A percentile compares a stretch with the other conserved stretches of the same genome.
phyloP scores from a whole-genome alignment of 1,140 invertebrate species.

The Melitaea cinxia region DNA sequence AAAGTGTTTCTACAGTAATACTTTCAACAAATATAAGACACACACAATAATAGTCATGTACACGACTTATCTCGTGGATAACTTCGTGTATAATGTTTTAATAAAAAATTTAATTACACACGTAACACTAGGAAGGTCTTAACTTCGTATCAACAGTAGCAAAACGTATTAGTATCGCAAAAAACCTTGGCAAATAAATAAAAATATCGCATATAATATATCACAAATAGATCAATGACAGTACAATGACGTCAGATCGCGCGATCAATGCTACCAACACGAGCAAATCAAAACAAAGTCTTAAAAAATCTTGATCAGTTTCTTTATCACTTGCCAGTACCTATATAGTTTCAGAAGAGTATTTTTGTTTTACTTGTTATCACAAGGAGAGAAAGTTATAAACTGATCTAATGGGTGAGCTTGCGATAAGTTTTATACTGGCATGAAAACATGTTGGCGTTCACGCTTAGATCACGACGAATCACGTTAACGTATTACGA shows the following conservation, averaged over 20 bases:
- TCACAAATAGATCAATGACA: conserved; percentile 70
- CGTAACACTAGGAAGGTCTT: conserved; percentile 22
- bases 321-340: conserved; percentile 18
- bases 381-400: conserved; percentile 33
- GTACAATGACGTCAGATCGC: conserved; percentile 63
- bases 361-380: conserved; percentile 19
- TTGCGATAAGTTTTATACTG: conserved; percentile 54
- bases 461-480: conserved; percentile 33
- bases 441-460: conserved; percentile 67
- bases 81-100: conserved; percentile 15
- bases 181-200: conserved; percentile 49
- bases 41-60: conserved; percentile 35
- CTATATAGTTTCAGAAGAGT: conserved; percentile 7
- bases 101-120: conserved; percentile 23
- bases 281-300: conserved; percentile 56
- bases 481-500: conserved; percentile 35
- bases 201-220: conserved; percentile 39
- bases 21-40: not conserved
- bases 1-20: conserved; percentile 2
- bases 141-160: conserved; percentile 6
- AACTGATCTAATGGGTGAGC: conserved; percentile 39
- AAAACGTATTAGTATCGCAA: conserved; percentile 28
- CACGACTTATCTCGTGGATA: conserved; percentile 18
- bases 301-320: conserved; percentile 8
- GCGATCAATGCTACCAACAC: conserved; percentile 65